These are phyloP conservation scores for Sebastes oblongus DNA, from an alignment of 2,797 vertebrate genomes.

Conservation along the genomic window DNA sequence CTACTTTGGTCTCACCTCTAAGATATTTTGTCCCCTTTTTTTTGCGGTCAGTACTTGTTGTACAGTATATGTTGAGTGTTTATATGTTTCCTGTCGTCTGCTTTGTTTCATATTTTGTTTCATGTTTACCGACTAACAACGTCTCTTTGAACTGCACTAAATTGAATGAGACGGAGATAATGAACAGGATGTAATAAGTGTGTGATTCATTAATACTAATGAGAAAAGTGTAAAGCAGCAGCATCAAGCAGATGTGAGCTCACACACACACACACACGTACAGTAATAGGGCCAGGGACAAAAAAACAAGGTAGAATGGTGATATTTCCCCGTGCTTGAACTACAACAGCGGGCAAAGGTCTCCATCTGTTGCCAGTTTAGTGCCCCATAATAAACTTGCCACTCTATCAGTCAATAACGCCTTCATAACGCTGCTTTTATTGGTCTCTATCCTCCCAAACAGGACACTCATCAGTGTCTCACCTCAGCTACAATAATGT, in stretches of 20 bases:
- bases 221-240: slow-evolving; percentile 11
- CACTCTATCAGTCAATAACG: slow-evolving; percentile 28
- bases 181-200: slow-evolving; percentile 24
- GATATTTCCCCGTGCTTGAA: slow-evolving; percentile 35
- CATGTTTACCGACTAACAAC: slow-evolving; percentile 23
- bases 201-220: slow-evolving; percentile 61
- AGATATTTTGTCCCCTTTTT: not conserved
- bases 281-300: not conserved
- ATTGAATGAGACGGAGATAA: slow-evolving; percentile 25
- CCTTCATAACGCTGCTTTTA: slow-evolving; percentile 34
- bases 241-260: slow-evolving; percentile 31
- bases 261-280: not conserved
- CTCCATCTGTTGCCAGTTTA: slow-evolving; percentile 50
- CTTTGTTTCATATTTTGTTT: slow-evolving; percentile 37
- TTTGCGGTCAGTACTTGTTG: not conserved
- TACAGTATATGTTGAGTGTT: not conserved
- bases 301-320: slow-evolving; percentile 8
- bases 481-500: not conserved
- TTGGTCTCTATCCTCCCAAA: slow-evolving; percentile 11
- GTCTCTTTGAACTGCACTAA: slow-evolving; percentile 39
- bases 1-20: not conserved
- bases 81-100: slow-evolving; percentile 1
- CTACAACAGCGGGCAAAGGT: slow-evolving; percentile 38
- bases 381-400: slow-evolving; percentile 41
- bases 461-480: not conserved